Evolutionary conservation across 1,140 invertebrate genomes (phyloP), one percentile per base, ranked within the genome.

Genomic region (Phymorhynchus buccinoides): DNA sequence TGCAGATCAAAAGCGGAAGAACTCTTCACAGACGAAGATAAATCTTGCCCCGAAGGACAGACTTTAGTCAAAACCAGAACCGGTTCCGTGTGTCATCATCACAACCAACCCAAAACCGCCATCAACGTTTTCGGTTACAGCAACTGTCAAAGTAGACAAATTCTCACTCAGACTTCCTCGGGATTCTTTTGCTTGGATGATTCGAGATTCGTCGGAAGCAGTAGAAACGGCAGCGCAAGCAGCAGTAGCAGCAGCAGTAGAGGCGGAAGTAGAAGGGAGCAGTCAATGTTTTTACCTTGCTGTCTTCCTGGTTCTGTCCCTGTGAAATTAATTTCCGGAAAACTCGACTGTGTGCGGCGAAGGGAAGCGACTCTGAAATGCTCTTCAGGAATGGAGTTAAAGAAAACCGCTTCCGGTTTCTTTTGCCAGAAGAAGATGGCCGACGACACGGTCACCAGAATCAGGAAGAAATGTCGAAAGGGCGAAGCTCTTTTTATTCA

Each of bases 111-210:
- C 35, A 62, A 22, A 3, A 35, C 32, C 44, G 79, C 30, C 32
- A 37, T 81, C 48, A 6, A 83, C 39, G 32, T 68, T 6, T 14
- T 66, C 27, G 79, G 79, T 7, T n/a, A 68, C 39, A 14, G 35
- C 39, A 37, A 35, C n/a, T 83, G 80, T 37, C 77, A 39, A 37
- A 48, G 77, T 35, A n/a, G 56, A 18, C 32, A 86, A 27, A 73
- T 86, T 32, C 66, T 86, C 27, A 83, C 85, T 14, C 35, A 77
- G 73, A 77, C 68, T 39, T 14, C 39, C 16, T 48, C 71, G 22
- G 80, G 79, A 18, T 86, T 86, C 32, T 68, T 86, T 42, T 86
- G 85, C 30, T 41, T 75, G 22, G 35, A 62, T 27, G 0, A 22
- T 18, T 14, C 37, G 22, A 32, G 9, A 7, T 22, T n/a, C n/a